Evolutionary conservation across 2,113 vertebrate genomes (phyloP), one percentile per base, ranked within the genome.

Genomic region (Toxotes chatareus): DNA sequence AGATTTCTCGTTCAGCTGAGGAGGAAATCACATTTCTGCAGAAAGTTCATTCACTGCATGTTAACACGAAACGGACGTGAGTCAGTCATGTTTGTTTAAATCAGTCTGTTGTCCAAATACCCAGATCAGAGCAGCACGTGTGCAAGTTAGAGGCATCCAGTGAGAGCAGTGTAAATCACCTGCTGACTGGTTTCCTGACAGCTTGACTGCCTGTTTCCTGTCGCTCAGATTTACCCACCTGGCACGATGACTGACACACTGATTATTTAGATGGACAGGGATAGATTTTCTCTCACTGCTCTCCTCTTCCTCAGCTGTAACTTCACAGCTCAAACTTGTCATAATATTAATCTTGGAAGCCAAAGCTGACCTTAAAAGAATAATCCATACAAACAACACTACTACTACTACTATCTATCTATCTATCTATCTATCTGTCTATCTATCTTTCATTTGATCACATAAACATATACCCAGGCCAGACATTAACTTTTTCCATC

Each of bases 201-300:
- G 80, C 64, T 75, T 63, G 47, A 84, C 74, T 46, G 42, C 23
- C 44, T 42, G 61, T 59, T 87, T 85, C 82, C 75, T 66, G 59
- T 63, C 71, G 42, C 31, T 60, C 27, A 31, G 53, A 68, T 27
- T 59, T 56, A 65, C 65, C 36, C 79, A 65, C 70, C 59, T 27
- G 51, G 46, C 63, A 46, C 8, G 34, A n/a, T 51, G 47, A 63
- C 63, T 36, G 71, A 79, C 3, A 31, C 57, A 19, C 53, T 6
- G 46, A 44, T 62, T 57, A 85, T 65, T 46, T 46, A 46, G 73
- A 80, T 0, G 23, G 59, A 67, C 38, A 14, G 27, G 55, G 27
- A 40, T 38, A 10, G 44, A 53, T 75, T 55, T 40, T 34, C 46
- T 23, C 16, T 31, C 34, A 16, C 6, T 53, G 17, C 49, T 66